Evolutionary conservation across 2,797 vertebrate species (phyloP).

Genomic region (Mormyrops boulengeri): DNA sequence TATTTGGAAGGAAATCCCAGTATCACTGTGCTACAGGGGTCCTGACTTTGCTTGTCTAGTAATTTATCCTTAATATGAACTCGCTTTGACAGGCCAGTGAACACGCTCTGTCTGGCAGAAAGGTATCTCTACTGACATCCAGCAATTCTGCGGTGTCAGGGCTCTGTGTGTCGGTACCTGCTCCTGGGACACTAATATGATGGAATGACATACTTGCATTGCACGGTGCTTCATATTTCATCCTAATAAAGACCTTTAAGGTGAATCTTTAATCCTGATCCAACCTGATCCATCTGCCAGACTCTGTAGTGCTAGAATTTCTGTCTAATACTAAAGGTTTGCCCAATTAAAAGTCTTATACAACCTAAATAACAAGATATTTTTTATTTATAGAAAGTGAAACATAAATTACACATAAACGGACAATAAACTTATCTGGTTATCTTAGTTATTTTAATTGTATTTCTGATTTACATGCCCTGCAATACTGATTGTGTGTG

Average conservation of each 20-base stretch:
- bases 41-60: neutral
- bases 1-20: neutral
- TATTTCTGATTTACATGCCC: neutral
- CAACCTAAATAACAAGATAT: neutral
- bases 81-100: neutral
- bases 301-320: neutral
- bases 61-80: neutral
- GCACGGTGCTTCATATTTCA: neutral
- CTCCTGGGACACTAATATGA: neutral
- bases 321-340: neutral
- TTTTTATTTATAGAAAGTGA: neutral
- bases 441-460: neutral
- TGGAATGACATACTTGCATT: neutral
- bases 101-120: neutral
- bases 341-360: neutral
- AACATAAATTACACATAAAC: neutral
- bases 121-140: neutral
- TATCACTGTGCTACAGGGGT: neutral
- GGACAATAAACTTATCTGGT: neutral
- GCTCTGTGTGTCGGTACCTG: neutral
- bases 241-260: neutral
- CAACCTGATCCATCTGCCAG: neutral
- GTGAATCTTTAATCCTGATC: neutral
- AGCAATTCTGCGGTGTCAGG: neutral
- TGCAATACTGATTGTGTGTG: neutral